Evolutionary conservation across 2,888 invertebrate species (phyloP).

Genomic region (Hemithea aestivaria): DNA sequence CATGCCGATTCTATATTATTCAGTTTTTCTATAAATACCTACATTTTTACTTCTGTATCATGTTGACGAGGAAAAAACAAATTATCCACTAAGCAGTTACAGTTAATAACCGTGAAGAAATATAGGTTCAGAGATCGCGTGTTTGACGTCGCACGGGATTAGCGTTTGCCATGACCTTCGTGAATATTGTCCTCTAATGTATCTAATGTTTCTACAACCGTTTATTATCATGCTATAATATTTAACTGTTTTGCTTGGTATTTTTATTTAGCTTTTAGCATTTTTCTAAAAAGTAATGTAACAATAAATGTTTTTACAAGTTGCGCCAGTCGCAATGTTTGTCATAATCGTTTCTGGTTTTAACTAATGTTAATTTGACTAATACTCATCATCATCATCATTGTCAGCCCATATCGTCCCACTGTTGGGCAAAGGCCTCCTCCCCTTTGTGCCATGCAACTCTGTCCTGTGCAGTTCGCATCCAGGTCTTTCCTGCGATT

Average conservation of each 20-base stretch:
- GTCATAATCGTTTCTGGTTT: too few relatives aligned
- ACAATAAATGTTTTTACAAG: too few relatives aligned
- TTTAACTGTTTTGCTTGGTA: slow-evolving; percentile 1
- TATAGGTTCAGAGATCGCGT: slow-evolving; percentile 52
- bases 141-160: slow-evolving; percentile 62
- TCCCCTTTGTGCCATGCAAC: too few relatives aligned
- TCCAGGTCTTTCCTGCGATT: too few relatives aligned
- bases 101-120: slow-evolving; percentile 29
- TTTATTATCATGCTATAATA: slow-evolving; percentile 39
- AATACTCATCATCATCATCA: too few relatives aligned
- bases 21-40: too few relatives aligned
- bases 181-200: slow-evolving; percentile 37
- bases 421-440: too few relatives aligned
- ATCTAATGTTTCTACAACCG: slow-evolving; percentile 35
- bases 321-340: too few relatives aligned
- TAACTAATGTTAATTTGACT: too few relatives aligned
- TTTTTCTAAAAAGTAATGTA: background rate
- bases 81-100: slow-evolving; percentile 14
- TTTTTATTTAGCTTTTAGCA: background rate
- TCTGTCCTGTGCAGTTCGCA: too few relatives aligned
- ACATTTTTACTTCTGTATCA: slow-evolving; percentile 14
- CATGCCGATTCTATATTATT: too few relatives aligned
- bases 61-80: slow-evolving; percentile 25
- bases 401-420: too few relatives aligned
- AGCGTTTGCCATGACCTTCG: slow-evolving; percentile 64